Conservation (phyloP, 2,113 vertebrate species). For the Ptychochromis oligacanthus region DNA sequence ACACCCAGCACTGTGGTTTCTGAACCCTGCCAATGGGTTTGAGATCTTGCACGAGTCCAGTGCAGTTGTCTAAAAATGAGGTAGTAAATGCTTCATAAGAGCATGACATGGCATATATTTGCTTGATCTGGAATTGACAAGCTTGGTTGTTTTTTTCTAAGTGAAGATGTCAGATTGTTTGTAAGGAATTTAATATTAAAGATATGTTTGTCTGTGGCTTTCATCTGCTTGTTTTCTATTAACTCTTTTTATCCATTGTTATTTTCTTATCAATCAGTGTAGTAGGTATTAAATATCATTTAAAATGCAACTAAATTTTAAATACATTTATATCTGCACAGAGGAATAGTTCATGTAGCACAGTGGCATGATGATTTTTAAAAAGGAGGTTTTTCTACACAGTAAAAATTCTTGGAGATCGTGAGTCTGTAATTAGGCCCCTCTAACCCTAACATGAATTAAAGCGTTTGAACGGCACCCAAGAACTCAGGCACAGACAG, state of each 20-base stretch:
- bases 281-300: background rate
- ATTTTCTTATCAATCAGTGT: background rate
- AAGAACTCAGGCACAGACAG: conserved; percentile 48
- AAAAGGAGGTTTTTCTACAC: background rate
- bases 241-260: accelerated
- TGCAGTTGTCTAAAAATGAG: background rate
- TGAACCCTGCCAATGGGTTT: conserved; percentile 23
- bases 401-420: conserved; percentile 24
- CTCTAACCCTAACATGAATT: conserved; percentile 47
- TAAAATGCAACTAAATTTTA: background rate
- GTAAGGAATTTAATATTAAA: background rate
- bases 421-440: conserved; percentile 51
- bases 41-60: conserved; percentile 28
- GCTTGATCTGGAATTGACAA: background rate
- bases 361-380: background rate
- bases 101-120: background rate
- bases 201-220: background rate
- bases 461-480: conserved; percentile 59
- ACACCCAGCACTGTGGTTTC: conserved; percentile 60
- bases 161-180: background rate
- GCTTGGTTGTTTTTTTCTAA: background rate
- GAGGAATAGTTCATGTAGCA: background rate
- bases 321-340: background rate
- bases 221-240: background rate
- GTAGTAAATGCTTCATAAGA: conserved; percentile 14